These are phyloP conservation scores for Centroberyx gerrardi DNA, from an alignment of 2,797 vertebrate species.

Conservation along the genomic window DNA sequence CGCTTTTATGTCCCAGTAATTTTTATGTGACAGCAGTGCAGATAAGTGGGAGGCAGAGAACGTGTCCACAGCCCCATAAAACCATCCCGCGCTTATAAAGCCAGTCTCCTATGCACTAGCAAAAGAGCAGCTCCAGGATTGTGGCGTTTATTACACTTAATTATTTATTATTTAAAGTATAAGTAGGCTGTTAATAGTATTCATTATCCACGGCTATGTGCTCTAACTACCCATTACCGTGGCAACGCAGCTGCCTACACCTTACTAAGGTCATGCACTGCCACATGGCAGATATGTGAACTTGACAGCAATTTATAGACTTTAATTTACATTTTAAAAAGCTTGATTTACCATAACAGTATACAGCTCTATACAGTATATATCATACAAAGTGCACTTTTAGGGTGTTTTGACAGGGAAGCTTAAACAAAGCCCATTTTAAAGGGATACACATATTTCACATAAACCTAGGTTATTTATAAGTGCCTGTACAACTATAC, in stretches of 20 bases:
- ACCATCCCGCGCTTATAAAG: neutral
- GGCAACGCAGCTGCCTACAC: conserved; percentile 22
- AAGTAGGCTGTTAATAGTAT: conserved; percentile 46
- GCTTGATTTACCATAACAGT: too few relatives aligned
- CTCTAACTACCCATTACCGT: conserved; percentile 29
- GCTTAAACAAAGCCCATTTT: neutral
- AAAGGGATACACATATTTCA: neutral
- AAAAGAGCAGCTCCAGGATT: conserved; percentile 24
- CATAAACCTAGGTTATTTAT: neutral
- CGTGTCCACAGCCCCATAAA: neutral
- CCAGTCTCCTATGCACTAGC: conserved; percentile 23
- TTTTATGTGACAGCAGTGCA: conserved; percentile 21
- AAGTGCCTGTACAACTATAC: neutral
- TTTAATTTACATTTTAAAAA: neutral
- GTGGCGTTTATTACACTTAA: conserved; percentile 41
- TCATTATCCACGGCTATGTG: conserved; percentile 35
- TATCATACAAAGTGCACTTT: too few relatives aligned
- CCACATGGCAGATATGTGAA: neutral
- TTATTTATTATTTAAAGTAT: conserved; percentile 51
- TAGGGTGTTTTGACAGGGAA: neutral
- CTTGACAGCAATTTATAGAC: neutral
- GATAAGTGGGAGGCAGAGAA: conserved; percentile 5
- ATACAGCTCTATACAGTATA: too few relatives aligned
- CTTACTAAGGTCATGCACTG: neutral
- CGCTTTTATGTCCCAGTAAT: conserved; percentile 4